Percentiles rank a stretch among this genome's conserved stretches.
phyloP scores from a whole-genome alignment of 2,113 vertebrate species.

The Marmota monax region DNA sequence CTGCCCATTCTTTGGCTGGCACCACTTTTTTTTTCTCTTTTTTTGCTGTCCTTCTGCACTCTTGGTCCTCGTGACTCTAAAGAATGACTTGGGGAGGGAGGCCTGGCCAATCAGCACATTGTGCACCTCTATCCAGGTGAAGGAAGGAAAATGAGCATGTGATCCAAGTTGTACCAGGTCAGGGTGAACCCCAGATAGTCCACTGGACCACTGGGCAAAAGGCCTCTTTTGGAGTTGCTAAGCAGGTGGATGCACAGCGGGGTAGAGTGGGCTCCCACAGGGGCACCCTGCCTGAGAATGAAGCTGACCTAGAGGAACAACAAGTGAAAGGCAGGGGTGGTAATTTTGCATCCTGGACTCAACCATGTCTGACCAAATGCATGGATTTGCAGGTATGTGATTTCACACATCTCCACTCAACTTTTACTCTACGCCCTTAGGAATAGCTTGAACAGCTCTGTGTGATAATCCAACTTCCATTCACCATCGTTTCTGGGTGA shows the following conservation, averaged over 20 bases:
- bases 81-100: neutral
- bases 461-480: neutral
- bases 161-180: neutral
- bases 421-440: neutral
- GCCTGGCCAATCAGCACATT: no score
- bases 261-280: neutral
- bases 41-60: neutral
- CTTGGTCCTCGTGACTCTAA: neutral
- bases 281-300: neutral
- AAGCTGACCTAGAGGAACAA: neutral
- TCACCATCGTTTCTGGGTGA: neutral
- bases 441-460: neutral
- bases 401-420: neutral
- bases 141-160: neutral
- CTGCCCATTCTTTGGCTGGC: neutral
- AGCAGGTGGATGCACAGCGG: neutral
- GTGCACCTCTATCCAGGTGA: neutral
- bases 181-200: neutral
- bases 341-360: neutral
- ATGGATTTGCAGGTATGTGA: neutral
- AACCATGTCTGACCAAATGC: neutral
- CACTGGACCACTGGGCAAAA: neutral
- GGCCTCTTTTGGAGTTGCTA: neutral
- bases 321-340: neutral
- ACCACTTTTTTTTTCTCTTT: neutral